Percentiles rank a stretch among this genome's conserved stretches.
Evolutionary conservation across 2,797 vertebrate genomes (phyloP).

Genomic region (Gymnoscopelus microlampas): DNA sequence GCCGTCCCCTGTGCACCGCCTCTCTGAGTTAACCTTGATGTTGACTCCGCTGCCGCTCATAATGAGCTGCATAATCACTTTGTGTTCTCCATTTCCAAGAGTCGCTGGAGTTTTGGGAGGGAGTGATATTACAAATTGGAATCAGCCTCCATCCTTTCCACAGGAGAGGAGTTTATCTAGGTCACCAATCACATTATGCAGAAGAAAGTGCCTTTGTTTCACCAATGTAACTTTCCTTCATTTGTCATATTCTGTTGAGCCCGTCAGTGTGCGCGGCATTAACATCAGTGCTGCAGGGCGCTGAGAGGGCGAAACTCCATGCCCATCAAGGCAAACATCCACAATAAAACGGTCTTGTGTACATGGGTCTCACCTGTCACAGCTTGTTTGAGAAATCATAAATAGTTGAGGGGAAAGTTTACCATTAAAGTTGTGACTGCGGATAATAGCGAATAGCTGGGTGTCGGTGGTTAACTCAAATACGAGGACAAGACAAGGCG

Average conservation of each 20-base stretch:
- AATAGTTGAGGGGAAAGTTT: slow-evolving; percentile 5
- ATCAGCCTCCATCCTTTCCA: slow-evolving; percentile 47
- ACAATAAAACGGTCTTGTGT: slow-evolving; percentile 14
- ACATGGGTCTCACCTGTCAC: slow-evolving; percentile 26
- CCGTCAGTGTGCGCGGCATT: slow-evolving; percentile 37
- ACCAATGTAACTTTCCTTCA: slow-evolving; percentile 36
- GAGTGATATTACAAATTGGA: slow-evolving; percentile 9
- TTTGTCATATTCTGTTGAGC: slow-evolving; percentile 45
- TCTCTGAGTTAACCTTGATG: neutral
- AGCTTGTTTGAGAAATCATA: slow-evolving; percentile 1
- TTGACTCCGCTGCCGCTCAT: neutral
- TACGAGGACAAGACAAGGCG: neutral
- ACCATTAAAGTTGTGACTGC: too few species aligned
- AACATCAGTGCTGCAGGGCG: slow-evolving; percentile 17
- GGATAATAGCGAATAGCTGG: neutral
- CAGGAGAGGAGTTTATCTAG: slow-evolving; percentile 51
- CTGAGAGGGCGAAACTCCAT: slow-evolving; percentile 39
- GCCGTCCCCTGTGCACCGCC: neutral
- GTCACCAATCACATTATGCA: slow-evolving; percentile 43
- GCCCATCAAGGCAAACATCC: slow-evolving; percentile 45
- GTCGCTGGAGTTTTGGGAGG: slow-evolving; percentile 4
- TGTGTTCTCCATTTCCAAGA: slow-evolving; percentile 11
- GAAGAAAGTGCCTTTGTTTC: slow-evolving; percentile 32
- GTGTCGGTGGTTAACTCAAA: slow-evolving; percentile 3
- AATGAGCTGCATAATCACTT: slow-evolving; percentile 21